Percentiles rank a stretch among this genome's conserved stretches.
Conservation (phyloP, 2,888 invertebrate species). For the Dolichomitus sp. region DNA sequence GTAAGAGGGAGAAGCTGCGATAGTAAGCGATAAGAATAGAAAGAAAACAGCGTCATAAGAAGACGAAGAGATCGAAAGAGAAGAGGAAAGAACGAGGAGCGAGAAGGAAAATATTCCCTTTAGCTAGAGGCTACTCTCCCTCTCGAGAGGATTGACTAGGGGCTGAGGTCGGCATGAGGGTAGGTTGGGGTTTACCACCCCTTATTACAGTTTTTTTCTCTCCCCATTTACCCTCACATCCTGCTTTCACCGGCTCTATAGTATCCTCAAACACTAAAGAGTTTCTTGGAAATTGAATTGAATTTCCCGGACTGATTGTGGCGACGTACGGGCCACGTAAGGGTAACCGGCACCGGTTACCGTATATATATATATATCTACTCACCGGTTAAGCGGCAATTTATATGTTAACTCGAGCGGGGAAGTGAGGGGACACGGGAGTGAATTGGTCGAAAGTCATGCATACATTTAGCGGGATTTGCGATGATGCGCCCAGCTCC, state of each 20-base stretch:
- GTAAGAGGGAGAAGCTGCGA: conserved; percentile 20
- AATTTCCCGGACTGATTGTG: conserved; percentile 72
- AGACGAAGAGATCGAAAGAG: background rate
- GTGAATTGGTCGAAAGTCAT: conserved; percentile 82
- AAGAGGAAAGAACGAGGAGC: conserved; percentile 10
- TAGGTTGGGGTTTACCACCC: conserved; percentile 59
- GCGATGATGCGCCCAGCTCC: conserved; percentile 41
- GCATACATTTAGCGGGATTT: conserved; percentile 77
- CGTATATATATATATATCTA: conserved; percentile 5
- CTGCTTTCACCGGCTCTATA: conserved; percentile 76
- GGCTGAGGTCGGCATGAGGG: conserved; percentile 45
- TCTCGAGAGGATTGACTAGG: conserved; percentile 61
- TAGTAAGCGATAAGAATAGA: conserved; percentile 40
- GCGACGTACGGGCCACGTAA: conserved; percentile 44
- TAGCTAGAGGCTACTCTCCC: conserved; percentile 34
- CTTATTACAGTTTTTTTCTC: conserved; percentile 72
- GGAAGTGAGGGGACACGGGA: conserved; percentile 9
- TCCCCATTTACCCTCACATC: conserved; percentile 60
- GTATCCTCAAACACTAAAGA: conserved; percentile 80
- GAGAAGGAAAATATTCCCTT: conserved; percentile 19
- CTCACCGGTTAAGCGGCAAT: conserved; percentile 80
- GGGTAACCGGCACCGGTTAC: conserved; percentile 36
- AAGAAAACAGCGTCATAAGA: conserved; percentile 22
- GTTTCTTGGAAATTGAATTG: conserved; percentile 84
- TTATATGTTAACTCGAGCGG: conserved; percentile 83